Evolutionary conservation across 2,797 vertebrate species (phyloP).

Genomic region (Micromesistius poutassou): DNA sequence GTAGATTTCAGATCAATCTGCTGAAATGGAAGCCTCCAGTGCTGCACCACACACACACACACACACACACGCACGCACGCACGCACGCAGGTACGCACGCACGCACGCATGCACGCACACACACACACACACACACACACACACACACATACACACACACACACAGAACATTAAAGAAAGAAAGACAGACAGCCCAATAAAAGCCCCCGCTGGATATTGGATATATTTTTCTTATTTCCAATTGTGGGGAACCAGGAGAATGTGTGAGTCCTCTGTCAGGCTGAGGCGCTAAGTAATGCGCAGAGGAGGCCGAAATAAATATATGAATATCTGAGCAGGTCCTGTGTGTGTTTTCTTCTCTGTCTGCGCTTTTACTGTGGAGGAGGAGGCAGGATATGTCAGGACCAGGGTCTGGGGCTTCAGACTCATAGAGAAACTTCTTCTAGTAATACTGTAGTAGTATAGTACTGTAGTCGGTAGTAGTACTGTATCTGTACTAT

Average conservation of each 20-base stretch:
- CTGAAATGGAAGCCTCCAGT: no score
- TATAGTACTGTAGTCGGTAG: no score
- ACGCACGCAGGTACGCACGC: no score
- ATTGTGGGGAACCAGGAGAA: constrained; percentile 16
- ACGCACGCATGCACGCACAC: no score
- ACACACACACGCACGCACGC: no score
- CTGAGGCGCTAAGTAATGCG: constrained; percentile 13
- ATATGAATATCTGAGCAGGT: constrained; percentile 44
- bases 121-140: no score
- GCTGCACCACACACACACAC: no score
- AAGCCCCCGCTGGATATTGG: constrained; percentile 4
- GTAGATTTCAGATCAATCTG: no score
- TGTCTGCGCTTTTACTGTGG: constrained; percentile 25
- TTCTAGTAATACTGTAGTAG: background rate
- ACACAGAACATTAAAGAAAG: background rate
- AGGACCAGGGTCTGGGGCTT: background rate
- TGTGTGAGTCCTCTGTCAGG: constrained; percentile 19
- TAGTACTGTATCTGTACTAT: background rate
- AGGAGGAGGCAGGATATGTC: constrained; percentile 12
- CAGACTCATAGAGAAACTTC: background rate
- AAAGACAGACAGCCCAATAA: background rate
- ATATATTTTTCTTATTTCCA: background rate
- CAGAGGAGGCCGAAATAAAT: constrained; percentile 31
- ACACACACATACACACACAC: background rate
- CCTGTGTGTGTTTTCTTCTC: constrained; percentile 18